These are phyloP conservation scores for Drosophila nigromelanica DNA, from an alignment of 1,140 invertebrate species.

Conservation along the genomic window DNA sequence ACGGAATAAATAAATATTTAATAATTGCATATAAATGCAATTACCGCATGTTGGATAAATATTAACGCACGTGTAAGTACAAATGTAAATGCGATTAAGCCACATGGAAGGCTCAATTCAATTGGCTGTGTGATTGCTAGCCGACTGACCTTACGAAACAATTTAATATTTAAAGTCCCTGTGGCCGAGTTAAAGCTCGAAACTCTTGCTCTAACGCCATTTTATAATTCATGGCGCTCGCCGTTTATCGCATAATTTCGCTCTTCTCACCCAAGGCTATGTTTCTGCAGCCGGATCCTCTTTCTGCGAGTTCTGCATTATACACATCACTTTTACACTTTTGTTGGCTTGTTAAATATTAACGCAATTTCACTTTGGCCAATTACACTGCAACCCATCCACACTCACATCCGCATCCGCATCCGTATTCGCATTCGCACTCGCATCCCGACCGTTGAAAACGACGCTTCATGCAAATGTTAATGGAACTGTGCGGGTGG, in stretches of 20 bases:
- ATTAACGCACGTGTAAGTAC: not conserved
- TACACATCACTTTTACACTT: conserved; percentile 63
- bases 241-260: conserved; percentile 59
- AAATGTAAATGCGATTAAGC: not conserved
- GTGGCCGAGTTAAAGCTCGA: not conserved
- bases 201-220: not conserved
- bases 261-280: conserved; percentile 38
- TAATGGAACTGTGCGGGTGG: conserved; percentile 14
- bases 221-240: conserved; percentile 8
- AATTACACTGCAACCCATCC: conserved; percentile 75
- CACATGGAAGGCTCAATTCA: conserved; percentile 1
- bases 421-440: not conserved
- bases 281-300: conserved; percentile 21
- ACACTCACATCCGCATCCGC: conserved; percentile 22
- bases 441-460: conserved; percentile 24
- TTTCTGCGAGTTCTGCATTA: conserved; percentile 31
- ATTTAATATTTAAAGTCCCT: conserved; percentile 35
- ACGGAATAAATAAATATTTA: not conserved
- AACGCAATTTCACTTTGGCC: conserved; percentile 78
- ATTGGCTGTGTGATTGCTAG: not conserved
- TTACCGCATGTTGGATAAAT: not conserved
- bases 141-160: conserved; percentile 27
- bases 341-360: conserved; percentile 76
- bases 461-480: conserved; percentile 66
- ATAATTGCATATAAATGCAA: conserved; percentile 21